A percentile compares a stretch with the other conserved stretches of the same genome.
Conservation (phyloP, 2,888 invertebrate species). For the Macropis europaea region DNA sequence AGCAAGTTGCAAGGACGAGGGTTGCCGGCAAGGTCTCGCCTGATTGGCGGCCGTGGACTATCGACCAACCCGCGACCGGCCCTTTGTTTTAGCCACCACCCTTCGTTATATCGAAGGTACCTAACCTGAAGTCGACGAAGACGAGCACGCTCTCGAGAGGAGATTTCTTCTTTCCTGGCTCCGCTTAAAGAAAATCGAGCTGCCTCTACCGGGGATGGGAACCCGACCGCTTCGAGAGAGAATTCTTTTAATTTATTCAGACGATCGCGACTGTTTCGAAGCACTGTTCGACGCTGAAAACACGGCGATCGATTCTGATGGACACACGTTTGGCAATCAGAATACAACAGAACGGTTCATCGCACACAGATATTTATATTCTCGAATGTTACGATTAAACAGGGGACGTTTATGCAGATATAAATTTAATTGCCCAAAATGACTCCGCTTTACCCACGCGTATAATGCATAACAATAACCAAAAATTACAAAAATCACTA, state of each 20-base stretch:
- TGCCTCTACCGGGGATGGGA: not conserved
- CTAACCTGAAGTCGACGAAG: slow-evolving; percentile 55
- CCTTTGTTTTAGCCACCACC: slow-evolving; percentile 79
- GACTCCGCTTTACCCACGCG: too few species aligned
- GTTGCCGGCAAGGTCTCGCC: slow-evolving; percentile 73
- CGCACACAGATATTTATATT: too few species aligned
- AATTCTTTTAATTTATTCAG: slow-evolving; percentile 8
- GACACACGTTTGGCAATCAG: too few species aligned
- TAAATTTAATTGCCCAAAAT: too few species aligned
- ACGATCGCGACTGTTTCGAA: too few species aligned
- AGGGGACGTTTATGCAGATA: too few species aligned
- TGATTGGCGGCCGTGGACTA: slow-evolving; percentile 79
- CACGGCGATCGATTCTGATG: too few species aligned
- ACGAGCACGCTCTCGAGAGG: slow-evolving; percentile 43
- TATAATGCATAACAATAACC: too few species aligned
- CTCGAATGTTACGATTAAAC: too few species aligned
- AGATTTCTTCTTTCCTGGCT: slow-evolving; percentile 45
- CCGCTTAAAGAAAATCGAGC: slow-evolving; percentile 40
- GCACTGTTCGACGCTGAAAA: too few species aligned
- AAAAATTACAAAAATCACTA: too few species aligned
- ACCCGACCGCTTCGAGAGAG: not conserved
- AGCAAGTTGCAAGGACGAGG: slow-evolving; percentile 71
- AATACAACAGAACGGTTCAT: too few species aligned
- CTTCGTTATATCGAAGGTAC: slow-evolving; percentile 62
- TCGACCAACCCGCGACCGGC: slow-evolving; percentile 79